Evolutionary conservation across 2,113 vertebrate genomes (phyloP).

Genomic region (Kryptolebias marmoratus): DNA sequence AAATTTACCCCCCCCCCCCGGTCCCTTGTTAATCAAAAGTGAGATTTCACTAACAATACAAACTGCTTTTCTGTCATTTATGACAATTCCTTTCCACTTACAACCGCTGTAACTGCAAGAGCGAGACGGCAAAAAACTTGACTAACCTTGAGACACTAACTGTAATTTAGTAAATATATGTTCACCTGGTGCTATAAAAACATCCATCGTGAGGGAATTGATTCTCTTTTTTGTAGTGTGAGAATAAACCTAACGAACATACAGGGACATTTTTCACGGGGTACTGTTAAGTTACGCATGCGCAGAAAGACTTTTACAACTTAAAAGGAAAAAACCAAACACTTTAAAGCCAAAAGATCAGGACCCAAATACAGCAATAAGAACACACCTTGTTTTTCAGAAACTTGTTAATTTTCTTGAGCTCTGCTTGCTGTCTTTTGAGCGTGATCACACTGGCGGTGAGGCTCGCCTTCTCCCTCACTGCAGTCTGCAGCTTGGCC

Average conservation of each 20-base stretch:
- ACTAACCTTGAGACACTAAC: constrained; percentile 37
- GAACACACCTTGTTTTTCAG: constrained; percentile 90
- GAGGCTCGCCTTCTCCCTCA: constrained; percentile 90
- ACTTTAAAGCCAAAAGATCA: too few species aligned
- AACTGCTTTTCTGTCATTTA: constrained; percentile 26
- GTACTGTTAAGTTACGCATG: too few species aligned
- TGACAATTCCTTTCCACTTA: constrained; percentile 26
- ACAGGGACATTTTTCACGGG: background rate
- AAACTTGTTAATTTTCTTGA: constrained; percentile 89
- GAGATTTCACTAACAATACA: constrained; percentile 47
- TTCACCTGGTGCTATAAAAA: too few species aligned
- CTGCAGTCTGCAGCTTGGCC: constrained; percentile 84
- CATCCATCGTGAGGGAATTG: constrained; percentile 87
- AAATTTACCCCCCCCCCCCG: too few species aligned
- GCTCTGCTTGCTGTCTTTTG: constrained; percentile 88
- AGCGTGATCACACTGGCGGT: constrained; percentile 84
- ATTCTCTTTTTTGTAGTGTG: constrained; percentile 90
- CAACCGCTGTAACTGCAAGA: constrained; percentile 14
- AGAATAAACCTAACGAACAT: constrained; percentile 85
- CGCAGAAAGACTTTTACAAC: too few species aligned
- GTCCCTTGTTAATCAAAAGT: constrained; percentile 56
- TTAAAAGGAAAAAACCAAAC: background rate
- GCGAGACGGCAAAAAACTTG: constrained; percentile 2
- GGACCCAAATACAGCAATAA: background rate
- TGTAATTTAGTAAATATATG: too few species aligned